A percentile compares a stretch with the other conserved stretches of the same genome.
Evolutionary conservation across 2,797 vertebrate species (phyloP).

Genomic region (Aotus griseimembra): DNA sequence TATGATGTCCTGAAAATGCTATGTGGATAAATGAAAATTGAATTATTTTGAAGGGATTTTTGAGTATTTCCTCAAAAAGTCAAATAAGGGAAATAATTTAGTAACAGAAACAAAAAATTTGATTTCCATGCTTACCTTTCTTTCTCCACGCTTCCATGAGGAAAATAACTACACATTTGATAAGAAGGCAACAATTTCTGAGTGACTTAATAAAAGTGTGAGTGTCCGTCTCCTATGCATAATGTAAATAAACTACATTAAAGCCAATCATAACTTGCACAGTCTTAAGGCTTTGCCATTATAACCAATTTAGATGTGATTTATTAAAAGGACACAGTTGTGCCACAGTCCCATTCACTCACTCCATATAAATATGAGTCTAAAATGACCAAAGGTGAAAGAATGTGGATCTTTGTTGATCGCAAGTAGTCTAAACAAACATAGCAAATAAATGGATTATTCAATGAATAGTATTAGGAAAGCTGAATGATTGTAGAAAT

Average conservation of each 20-base stretch:
- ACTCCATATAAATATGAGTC: background rate
- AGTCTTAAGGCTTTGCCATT: background rate
- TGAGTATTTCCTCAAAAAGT: background rate
- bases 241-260: background rate
- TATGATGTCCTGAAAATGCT: background rate
- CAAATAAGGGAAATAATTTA: background rate
- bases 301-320: background rate
- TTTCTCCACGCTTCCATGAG: background rate
- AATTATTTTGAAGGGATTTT: slow-evolving; percentile 4
- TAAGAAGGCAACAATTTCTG: slow-evolving; percentile 21
- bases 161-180: background rate
- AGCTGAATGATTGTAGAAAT: background rate
- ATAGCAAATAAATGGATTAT: background rate
- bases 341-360: background rate
- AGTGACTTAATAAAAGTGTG: slow-evolving; percentile 8
- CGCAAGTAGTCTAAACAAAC: background rate
- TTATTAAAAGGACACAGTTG: background rate
- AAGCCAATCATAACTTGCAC: slow-evolving; percentile 11
- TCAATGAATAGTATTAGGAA: background rate
- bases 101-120: background rate
- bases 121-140: background rate
- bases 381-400: background rate
- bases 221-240: background rate
- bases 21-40: background rate
- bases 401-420: background rate